Evolutionary conservation across 2,113 vertebrate species (phyloP), one percentile per base, ranked within the genome.

Genomic region (Clinocottus analis): DNA sequence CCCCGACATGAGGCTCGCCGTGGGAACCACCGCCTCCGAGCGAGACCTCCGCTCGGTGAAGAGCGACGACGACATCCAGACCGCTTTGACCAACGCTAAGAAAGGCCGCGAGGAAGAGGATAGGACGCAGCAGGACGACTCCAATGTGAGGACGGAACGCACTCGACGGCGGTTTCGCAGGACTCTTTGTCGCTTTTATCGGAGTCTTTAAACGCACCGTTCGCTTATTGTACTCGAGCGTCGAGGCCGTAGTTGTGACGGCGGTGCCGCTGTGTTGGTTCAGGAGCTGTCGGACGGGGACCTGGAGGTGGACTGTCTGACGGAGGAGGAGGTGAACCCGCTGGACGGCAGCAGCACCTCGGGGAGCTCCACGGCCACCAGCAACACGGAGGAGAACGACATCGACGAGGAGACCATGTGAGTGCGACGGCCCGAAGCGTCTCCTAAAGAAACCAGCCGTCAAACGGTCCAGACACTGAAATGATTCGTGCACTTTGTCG

Each of bases 391-490:
- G 81, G 98, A 99, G 91, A 99, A 99, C 56, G 98, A 99, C 84
- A 99, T 99, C 0, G 98, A 99, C 39, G 98, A 99, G 84, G 98
- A 99, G 90, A 99, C 98, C 3, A 99, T 99, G 98, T 99, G 86
- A 96, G 41, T 37, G 7, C 33, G 7, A 35, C 1, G 35, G 8
- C 35, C 35, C 7, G 35, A 31, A 5, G 4, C 5, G 4, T 35
- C 33, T 35, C 33, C 35, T 51, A 23, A 31, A 31, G 29, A 31
- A n/a, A n/a, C n/a, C n/a, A n/a, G n/a, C n/a, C n/a, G n/a, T n/a
- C n/a, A n/a, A n/a, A n/a, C n/a, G n/a, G n/a, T n/a, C n/a, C n/a
- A n/a, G n/a, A n/a, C n/a, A n/a, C n/a, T n/a, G n/a, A n/a, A n/a
- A n/a, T n/a, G n/a, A n/a, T n/a, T n/a, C n/a, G n/a, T n/a, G n/a